A percentile compares a stretch with the other conserved stretches of the same genome.
Conservation (phyloP, 2,888 invertebrate species). For the Shargacucullia verbasci region DNA sequence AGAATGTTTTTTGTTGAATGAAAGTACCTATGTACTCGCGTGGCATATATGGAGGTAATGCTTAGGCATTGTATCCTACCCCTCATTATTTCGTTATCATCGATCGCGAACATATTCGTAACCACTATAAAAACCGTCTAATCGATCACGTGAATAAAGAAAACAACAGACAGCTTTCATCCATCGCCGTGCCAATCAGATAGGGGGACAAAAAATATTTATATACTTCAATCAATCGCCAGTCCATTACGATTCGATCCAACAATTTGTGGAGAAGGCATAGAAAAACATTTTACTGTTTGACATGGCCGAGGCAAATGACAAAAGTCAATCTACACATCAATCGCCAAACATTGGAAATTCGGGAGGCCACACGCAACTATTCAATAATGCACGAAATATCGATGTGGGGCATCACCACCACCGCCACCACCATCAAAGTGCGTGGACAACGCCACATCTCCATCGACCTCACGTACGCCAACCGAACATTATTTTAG, state of each 20-base stretch:
- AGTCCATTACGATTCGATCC: conserved; percentile 82
- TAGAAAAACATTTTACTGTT: conserved; percentile 87
- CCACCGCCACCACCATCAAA: conserved; percentile 57
- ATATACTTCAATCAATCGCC: conserved; percentile 78
- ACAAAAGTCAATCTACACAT: conserved; percentile 89
- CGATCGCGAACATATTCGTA: conserved; percentile 57
- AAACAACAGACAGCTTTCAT: conserved; percentile 78
- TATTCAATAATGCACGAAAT: conserved; percentile 88
- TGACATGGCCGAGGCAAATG: conserved; percentile 87
- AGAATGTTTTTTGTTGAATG: conserved; percentile 18
- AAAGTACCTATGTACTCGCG: conserved; percentile 10
- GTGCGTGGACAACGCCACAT: conserved; percentile 73
- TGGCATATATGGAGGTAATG: conserved; percentile 18
- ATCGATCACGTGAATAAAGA: conserved; percentile 68
- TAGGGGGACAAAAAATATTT: conserved; percentile 70
- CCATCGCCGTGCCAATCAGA: conserved; percentile 85
- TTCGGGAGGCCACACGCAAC: conserved; percentile 87
- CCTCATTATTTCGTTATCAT: conserved; percentile 53
- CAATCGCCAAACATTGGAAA: conserved; percentile 89
- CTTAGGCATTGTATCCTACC: conserved; percentile 31
- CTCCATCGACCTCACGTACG: conserved; percentile 66
- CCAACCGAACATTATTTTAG: conserved; percentile 56
- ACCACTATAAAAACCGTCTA: conserved; percentile 40
- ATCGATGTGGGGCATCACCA: conserved; percentile 87
- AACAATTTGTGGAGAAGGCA: conserved; percentile 83